Base-by-base conservation (phyloP, 2,113 vertebrate genomes). In the Eublepharis macularius region DNA sequence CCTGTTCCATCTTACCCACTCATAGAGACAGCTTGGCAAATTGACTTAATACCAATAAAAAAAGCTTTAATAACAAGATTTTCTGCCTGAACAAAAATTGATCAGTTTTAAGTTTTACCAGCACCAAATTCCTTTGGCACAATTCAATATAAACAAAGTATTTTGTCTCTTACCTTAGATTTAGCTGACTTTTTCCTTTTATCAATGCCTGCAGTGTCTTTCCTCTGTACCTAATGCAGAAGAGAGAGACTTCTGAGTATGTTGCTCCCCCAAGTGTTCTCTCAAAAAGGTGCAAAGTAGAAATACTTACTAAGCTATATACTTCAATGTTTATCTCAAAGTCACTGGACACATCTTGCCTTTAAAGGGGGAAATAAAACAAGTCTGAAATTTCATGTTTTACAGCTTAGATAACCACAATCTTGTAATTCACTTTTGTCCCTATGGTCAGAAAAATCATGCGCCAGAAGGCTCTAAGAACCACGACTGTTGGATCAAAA, bases 101-200 rank as follows among this genome's bases (percentile, higher is more conserved):
- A 24, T 60, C 57, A 60, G 16, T 76, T 3, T 43, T 78, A 34
- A 2, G 6, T 26, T 72, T 14, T 34, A 43, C n/a, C 36, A 14
- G 51, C 84, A 81, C 24, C 29, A 49, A 83, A 29, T 32, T 85
- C 34, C 60, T 82, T 41, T 14, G 0, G 1, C 34, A 84, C 51
- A 49, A 82, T 82, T 41, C 89, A 66, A 78, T 13, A 81, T 79
- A 88, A 82, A 12, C 26, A 84, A 17, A 60, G 36, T 13, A 72
- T 43, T 14, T 79, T 87, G 57, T 78, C 8, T 12, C 90, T 93
- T 95, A 99, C 99, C 98, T 99, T 99, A 21, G 99, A 98, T 91
- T 99, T 99, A 87, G 75, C 96, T 65, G 95, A 13, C 82, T 99
- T 99, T 94, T 98, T 99, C 93, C 95, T 98, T 96, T 99, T 99